Base-by-base conservation (phyloP, 2,797 vertebrate species). In the Phalloptychus januarius region DNA sequence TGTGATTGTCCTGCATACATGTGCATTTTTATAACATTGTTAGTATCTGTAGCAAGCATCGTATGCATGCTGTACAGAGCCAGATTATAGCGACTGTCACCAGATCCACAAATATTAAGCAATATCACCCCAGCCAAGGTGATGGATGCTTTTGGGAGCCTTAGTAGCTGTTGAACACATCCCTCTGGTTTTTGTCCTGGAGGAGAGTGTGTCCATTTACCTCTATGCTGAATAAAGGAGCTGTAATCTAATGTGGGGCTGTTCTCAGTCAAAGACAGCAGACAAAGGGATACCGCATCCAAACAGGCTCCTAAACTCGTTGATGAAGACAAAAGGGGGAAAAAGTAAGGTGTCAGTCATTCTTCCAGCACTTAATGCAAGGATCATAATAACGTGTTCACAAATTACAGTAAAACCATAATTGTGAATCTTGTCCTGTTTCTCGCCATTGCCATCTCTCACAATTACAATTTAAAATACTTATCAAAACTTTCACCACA, bases 101-200 rank as follows among this genome's bases (percentile, higher is more conserved):
- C 25, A 40, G 13, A 52, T n/a, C 67, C 38, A 33, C 36, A 69
- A 23, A 72, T 61, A 38, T 13, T 45, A 58, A 72, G 67, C 23
- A 52, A 48, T 78, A 71, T n/a, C 16, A 70, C 67, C 50, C 50
- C 73, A 16, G 40, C 70, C 65, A 78, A 5, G 42, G 63, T 87
- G 78, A 84, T 88, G 79, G 86, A 90, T 87, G 86, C 74, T 78
- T 76, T 67, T 71, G 79, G 76, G 80, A 77, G 85, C 85, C 89
- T 36, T 8, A 23, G 80, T 79, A 50, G 50, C 78, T 88, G 82
- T 88, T 33, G 31, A 73, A 58, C 69, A 48, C 36, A 7, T 86
- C 74, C 79, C 50, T 23, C 42, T 72, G 72, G 80, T 86, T 73
- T 84, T 79, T 78, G 72, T 91, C 73, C 86, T 81, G 38, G 77